phyloP scores from a whole-genome alignment of 1,140 invertebrate genomes.

The Lordiphosa clarofinis region DNA sequence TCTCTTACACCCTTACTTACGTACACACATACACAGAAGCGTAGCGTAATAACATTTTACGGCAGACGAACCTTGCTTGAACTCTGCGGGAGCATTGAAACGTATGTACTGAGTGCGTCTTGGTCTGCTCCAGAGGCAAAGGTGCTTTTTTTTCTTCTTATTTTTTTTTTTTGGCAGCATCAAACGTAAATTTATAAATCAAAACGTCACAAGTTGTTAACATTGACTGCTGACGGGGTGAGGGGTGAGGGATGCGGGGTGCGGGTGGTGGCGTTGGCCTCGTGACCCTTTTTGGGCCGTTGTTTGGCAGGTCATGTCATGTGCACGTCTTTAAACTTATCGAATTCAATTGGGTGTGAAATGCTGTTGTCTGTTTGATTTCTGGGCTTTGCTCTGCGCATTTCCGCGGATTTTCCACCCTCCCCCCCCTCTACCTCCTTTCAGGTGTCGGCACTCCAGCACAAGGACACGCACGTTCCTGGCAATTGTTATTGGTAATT shows the following conservation, averaged over 20 bases:
- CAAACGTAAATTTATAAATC: conserved; percentile 57
- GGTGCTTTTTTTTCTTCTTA: too few species aligned
- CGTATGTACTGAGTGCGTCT: too few species aligned
- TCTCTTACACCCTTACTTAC: too few species aligned
- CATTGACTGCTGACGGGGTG: conserved; percentile 15
- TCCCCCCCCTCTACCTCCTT: too few species aligned
- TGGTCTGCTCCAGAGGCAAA: too few species aligned
- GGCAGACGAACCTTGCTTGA: conserved; percentile 46
- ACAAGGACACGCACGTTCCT: conserved; percentile 18
- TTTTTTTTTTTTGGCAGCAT: conserved; percentile 23
- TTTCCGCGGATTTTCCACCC: too few species aligned
- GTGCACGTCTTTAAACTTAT: conserved; percentile 16
- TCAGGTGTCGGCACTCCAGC: not conserved
- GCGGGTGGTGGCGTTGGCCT: conserved; percentile 13
- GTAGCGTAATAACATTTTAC: conserved; percentile 44
- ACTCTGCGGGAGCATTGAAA: conserved; percentile 1
- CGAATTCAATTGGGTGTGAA: conserved; percentile 57
- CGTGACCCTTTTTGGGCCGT: conserved; percentile 33
- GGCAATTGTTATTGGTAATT: conserved; percentile 25
- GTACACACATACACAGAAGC: conserved; percentile 8
- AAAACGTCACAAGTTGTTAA: conserved; percentile 60
- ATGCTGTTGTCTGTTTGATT: conserved; percentile 9
- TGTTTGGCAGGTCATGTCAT: not conserved
- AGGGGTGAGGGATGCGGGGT: too few species aligned
- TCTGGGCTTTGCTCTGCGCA: too few species aligned